A percentile compares a stretch with the other conserved stretches of the same genome.
phyloP scores from a whole-genome alignment of 1,140 invertebrate genomes.

The Heliothis virescens region DNA sequence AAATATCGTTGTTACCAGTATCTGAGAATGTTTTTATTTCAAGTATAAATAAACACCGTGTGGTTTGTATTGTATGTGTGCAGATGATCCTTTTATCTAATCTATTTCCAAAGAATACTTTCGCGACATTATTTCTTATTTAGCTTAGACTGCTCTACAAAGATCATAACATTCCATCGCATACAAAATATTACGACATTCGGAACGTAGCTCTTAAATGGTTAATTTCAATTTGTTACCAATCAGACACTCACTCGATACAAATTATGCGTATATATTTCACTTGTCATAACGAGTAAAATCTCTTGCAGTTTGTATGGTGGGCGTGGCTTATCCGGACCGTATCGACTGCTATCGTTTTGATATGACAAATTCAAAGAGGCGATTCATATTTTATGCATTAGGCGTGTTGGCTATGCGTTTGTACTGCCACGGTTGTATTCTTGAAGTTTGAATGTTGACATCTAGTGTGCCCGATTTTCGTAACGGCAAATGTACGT shows the following conservation, averaged over 20 bases:
- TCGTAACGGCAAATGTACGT: conserved; percentile 7
- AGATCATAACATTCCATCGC: conserved; percentile 4
- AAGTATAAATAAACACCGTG: conserved; percentile 29
- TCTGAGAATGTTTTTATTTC: conserved; percentile 34
- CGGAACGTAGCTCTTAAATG: conserved; percentile 13
- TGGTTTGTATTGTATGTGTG: not conserved
- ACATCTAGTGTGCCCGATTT: conserved; percentile 34
- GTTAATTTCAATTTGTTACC: conserved; percentile 46
- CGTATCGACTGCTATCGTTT: conserved; percentile 61
- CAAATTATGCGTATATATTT: conserved; percentile 66
- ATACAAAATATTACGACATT: conserved; percentile 23
- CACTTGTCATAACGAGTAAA: conserved; percentile 70
- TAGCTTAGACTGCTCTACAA: not conserved
- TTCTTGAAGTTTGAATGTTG: conserved; percentile 51
- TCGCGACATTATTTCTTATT: not conserved
- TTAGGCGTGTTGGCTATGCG: conserved; percentile 66
- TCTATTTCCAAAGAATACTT: too few species aligned
- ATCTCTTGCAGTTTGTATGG: conserved; percentile 56
- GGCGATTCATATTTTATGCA: conserved; percentile 79
- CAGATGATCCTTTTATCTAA: too few species aligned
- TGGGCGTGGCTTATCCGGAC: conserved; percentile 55
- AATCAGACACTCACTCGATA: conserved; percentile 49
- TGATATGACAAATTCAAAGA: conserved; percentile 79
- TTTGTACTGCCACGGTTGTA: conserved; percentile 36
- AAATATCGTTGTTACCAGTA: conserved; percentile 33